These are phyloP conservation scores for Oscheius sp. DNA, from an alignment of 1,140 invertebrate species.

Conservation along the genomic window DNA sequence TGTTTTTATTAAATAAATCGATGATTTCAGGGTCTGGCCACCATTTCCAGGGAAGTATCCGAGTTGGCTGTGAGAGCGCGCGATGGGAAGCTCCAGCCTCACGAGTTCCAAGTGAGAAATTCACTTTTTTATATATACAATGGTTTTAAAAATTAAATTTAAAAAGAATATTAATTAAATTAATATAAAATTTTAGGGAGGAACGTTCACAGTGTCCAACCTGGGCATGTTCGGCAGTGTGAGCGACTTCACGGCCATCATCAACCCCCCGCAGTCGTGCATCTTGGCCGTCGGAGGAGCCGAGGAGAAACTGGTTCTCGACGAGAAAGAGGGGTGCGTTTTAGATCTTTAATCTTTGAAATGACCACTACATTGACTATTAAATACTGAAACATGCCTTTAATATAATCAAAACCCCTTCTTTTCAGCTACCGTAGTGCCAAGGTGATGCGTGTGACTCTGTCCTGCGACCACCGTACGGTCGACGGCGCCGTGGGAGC, in stretches of 20 bases:
- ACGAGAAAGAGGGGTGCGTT: slow-evolving; percentile 50
- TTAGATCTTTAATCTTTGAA: not conserved
- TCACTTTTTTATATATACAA: slow-evolving; percentile 58
- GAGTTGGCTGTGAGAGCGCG: slow-evolving; percentile 82
- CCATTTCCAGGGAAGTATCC: slow-evolving; percentile 82
- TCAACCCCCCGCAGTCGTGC: slow-evolving; percentile 73
- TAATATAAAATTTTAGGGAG: not conserved
- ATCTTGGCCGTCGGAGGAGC: slow-evolving; percentile 71
- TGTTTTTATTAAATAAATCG: slow-evolving; percentile 54
- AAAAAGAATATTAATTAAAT: not conserved
- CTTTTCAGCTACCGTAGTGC: slow-evolving; percentile 64
- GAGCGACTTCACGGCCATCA: slow-evolving; percentile 71
- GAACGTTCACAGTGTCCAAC: slow-evolving; percentile 83
- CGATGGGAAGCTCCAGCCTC: slow-evolving; percentile 87
- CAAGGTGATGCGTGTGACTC: slow-evolving; percentile 69
- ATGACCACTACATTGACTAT: not conserved
- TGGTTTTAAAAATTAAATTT: not conserved
- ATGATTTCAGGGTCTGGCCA: slow-evolving; percentile 70
- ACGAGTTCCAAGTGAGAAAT: slow-evolving; percentile 88
- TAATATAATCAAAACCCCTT: slow-evolving; percentile 8
- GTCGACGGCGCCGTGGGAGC: slow-evolving; percentile 75
- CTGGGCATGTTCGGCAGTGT: slow-evolving; percentile 89
- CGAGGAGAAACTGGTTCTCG: slow-evolving; percentile 66
- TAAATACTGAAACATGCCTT: not conserved
- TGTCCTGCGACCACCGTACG: slow-evolving; percentile 74